Evolutionary conservation across 1,140 invertebrate species (phyloP).

Genomic region (Manduca sexta): DNA sequence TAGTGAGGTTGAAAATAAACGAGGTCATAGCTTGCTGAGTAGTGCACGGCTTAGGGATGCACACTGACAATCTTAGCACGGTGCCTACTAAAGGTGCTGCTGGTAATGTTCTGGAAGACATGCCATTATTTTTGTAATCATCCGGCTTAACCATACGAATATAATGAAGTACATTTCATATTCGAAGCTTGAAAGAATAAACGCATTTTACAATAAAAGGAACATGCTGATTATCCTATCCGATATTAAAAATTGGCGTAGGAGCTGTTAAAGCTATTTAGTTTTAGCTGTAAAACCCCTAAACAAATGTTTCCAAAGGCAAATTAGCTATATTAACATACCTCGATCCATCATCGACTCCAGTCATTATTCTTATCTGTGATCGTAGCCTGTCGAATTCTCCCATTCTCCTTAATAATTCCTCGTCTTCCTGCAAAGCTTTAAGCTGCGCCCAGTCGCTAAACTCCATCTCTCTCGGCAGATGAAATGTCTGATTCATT

Average conservation of each 20-base stretch:
- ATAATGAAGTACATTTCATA: too few relatives aligned
- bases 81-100: neutral
- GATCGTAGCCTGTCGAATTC: neutral
- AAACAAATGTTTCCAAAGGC: too few relatives aligned
- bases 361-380: neutral
- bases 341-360: slow-evolving; percentile 3
- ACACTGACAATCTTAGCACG: slow-evolving; percentile 28
- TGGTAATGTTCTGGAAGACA: slow-evolving; percentile 19
- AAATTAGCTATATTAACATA: too few relatives aligned
- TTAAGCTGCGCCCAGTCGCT: neutral
- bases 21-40: slow-evolving; percentile 26
- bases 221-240: too few relatives aligned
- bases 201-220: too few relatives aligned
- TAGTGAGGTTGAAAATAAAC: slow-evolving; percentile 24
- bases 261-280: too few relatives aligned
- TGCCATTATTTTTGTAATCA: too few relatives aligned
- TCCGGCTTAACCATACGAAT: too few relatives aligned
- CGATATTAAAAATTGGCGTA: too few relatives aligned
- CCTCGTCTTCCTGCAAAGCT: neutral
- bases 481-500: slow-evolving; percentile 10
- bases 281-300: too few relatives aligned
- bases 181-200: too few relatives aligned
- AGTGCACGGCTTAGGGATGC: slow-evolving; percentile 42
- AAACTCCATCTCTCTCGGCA: slow-evolving; percentile 5
- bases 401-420: neutral